These are phyloP conservation scores for Chiloscyllium plagiosum DNA, from an alignment of 2,113 vertebrate genomes.

Conservation along the genomic window DNA sequence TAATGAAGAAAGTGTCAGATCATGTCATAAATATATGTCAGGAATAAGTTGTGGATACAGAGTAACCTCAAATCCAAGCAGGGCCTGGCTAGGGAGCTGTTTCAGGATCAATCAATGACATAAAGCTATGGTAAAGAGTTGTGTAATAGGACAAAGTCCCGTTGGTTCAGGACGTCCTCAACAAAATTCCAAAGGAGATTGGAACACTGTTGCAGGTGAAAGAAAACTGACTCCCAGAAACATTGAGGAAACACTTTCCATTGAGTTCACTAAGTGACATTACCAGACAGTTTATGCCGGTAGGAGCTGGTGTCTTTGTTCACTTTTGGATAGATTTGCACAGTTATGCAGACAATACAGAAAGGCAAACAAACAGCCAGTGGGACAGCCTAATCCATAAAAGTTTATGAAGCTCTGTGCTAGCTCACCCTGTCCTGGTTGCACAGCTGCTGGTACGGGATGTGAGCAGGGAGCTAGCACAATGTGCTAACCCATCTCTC, in stretches of 20 bases:
- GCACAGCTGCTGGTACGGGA: constrained; percentile 84
- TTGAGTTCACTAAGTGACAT: background rate
- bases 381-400: background rate
- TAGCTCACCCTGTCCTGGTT: constrained; percentile 75
- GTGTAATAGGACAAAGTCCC: background rate
- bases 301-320: background rate
- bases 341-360: background rate
- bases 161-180: background rate
- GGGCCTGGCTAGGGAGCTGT: background rate
- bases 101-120: background rate
- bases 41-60: background rate
- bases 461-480: constrained; percentile 81
- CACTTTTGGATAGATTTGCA: background rate
- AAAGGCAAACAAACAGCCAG: background rate
- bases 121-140: background rate
- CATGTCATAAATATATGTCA: background rate
- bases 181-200: background rate
- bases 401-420: background rate
- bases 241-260: background rate
- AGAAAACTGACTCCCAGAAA: background rate
- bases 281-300: background rate
- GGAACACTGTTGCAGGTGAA: background rate
- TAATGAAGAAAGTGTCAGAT: constrained; percentile 44
- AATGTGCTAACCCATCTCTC: constrained; percentile 85
- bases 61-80: background rate